These are phyloP conservation scores for Coenonympha glycerion DNA, from an alignment of 2,888 invertebrate genomes.

Conservation along the genomic window DNA sequence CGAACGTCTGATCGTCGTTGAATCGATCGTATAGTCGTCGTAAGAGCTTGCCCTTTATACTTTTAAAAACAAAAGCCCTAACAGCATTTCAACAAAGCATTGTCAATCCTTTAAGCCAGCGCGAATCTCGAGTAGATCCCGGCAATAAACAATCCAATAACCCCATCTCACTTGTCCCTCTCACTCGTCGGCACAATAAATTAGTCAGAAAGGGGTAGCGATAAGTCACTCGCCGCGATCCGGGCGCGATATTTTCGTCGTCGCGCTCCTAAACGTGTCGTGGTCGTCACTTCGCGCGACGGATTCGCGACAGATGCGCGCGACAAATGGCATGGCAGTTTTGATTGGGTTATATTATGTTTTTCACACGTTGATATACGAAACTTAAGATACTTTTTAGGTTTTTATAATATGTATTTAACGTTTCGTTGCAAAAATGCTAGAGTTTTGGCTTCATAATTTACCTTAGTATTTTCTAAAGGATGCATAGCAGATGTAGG, in stretches of 20 bases:
- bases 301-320: conserved; percentile 32
- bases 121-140: background rate
- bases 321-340: conserved; percentile 28
- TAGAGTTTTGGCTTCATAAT: too few relatives aligned
- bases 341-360: conserved; percentile 23
- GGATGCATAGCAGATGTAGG: too few relatives aligned
- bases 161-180: conserved; percentile 32
- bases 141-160: conserved; percentile 12
- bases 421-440: too few relatives aligned
- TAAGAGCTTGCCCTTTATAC: too few relatives aligned
- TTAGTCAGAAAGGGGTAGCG: conserved; percentile 44
- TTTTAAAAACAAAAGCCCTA: too few relatives aligned
- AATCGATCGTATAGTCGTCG: too few relatives aligned
- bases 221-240: conserved; percentile 61
- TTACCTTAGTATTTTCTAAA: too few relatives aligned
- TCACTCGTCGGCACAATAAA: conserved; percentile 53
- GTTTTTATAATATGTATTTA: too few relatives aligned
- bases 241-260: conserved; percentile 61
- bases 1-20: too few relatives aligned
- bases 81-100: background rate
- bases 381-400: background rate
- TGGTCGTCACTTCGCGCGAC: conserved; percentile 34
- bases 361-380: conserved; percentile 12
- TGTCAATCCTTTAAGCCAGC: background rate
- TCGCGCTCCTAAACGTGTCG: conserved; percentile 62